Conservation (phyloP, 1,140 invertebrate genomes). For the Diabrotica virgifera region DNA sequence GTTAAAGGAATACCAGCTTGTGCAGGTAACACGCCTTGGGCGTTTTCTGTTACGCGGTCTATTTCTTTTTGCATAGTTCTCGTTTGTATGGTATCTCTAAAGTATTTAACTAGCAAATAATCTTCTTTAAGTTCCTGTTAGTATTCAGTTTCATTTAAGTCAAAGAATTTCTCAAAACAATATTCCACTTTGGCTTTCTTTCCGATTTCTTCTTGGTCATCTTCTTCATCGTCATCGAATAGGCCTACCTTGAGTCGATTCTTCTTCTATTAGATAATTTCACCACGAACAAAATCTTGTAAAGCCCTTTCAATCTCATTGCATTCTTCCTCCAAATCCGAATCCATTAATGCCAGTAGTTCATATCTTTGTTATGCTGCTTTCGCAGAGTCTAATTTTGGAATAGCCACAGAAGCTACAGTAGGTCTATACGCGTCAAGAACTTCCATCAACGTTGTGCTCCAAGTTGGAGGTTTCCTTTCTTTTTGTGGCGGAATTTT, state of each 20-base stretch:
- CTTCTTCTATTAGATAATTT: slow-evolving; percentile 10
- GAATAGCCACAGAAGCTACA: slow-evolving; percentile 8
- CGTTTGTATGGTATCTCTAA: not conserved
- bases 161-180: not conserved
- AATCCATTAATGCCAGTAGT: not conserved
- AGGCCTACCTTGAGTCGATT: slow-evolving; percentile 1
- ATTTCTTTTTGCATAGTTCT: not conserved
- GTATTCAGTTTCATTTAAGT: slow-evolving; percentile 6
- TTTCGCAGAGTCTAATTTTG: not conserved
- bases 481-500: slow-evolving; percentile 22
- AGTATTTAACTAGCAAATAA: not conserved
- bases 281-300: slow-evolving; percentile 10
- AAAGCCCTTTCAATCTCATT: slow-evolving; percentile 15
- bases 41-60: not conserved
- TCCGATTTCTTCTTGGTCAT: slow-evolving; percentile 13
- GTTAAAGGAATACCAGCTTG: slow-evolving; percentile 27
- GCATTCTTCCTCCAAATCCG: slow-evolving; percentile 6
- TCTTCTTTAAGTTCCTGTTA: slow-evolving; percentile 13
- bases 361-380: not conserved
- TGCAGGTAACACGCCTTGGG: slow-evolving; percentile 16
- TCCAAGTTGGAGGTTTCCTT: slow-evolving; percentile 41
- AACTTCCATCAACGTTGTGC: slow-evolving; percentile 41
- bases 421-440: not conserved
- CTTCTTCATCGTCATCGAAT: slow-evolving; percentile 10
- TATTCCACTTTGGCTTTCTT: slow-evolving; percentile 21